Evolutionary conservation across 2,113 vertebrate genomes (phyloP).

Genomic region (Rhynchomys soricoides): DNA sequence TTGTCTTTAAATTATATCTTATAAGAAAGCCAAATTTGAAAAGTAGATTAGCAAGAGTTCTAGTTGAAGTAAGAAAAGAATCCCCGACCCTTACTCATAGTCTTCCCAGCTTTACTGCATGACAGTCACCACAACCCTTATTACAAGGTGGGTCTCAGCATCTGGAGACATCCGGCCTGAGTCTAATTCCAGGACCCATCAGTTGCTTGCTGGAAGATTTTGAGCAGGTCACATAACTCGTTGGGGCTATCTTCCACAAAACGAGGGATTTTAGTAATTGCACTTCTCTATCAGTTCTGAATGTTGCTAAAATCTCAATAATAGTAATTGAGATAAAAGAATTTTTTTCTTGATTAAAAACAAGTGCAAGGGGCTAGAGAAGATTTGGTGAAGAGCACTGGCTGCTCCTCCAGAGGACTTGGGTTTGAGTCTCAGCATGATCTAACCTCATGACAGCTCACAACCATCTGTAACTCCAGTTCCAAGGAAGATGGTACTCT

Average conservation of each 20-base stretch:
- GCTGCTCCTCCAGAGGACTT: no score
- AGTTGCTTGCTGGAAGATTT: neutral
- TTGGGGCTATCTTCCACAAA: constrained; percentile 36
- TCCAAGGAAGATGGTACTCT: neutral
- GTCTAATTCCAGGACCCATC: neutral
- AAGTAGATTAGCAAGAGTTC: constrained; percentile 4
- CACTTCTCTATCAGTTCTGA: neutral
- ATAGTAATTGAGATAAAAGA: neutral
- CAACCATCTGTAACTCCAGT: neutral
- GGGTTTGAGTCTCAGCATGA: neutral
- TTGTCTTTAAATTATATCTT: constrained; percentile 31
- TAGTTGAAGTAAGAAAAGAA: neutral
- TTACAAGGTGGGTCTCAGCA: neutral
- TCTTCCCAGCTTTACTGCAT: neutral
- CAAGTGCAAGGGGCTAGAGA: neutral
- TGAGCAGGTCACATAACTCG: neutral
- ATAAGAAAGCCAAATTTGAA: constrained; percentile 3
- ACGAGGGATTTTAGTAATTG: constrained; percentile 12
- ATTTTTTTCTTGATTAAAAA: constrained; percentile 25
- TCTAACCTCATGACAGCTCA: neutral
- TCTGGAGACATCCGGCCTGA: neutral
- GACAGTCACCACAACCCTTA: neutral
- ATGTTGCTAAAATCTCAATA: neutral
- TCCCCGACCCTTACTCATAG: neutral
- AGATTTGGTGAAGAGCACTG: neutral